Evolutionary conservation across 2,888 invertebrate genomes (phyloP), one percentile per base, ranked within the genome.

Genomic region (Meiosimyza decipiens): DNA sequence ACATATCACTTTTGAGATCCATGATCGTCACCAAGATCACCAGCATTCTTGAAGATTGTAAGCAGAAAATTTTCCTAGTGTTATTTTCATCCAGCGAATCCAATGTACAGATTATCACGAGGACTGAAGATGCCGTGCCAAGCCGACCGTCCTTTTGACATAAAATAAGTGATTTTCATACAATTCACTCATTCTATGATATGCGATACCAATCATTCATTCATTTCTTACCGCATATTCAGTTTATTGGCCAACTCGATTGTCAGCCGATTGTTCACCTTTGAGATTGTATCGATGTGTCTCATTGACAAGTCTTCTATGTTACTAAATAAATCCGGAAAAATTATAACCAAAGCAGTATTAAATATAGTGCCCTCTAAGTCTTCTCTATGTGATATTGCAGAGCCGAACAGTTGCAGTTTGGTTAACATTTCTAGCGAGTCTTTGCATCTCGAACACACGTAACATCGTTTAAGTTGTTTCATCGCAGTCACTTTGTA

Each of bases 211-310:
- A 40, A 9, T 2, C 9, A 40, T 40, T 40, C 40, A 40, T 59
- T 49, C 13, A 22, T 18, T 7, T 68, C 77, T 76, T 75, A 88
- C 88, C 80, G 85, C 73, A 88, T 87, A 74, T 89, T 88, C 33
- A 89, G 77, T 54, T 86, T 85, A 55, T 86, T 82, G 47, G 84
- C 82, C 74, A 89, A 75, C 49, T 86, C 82, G 15, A 81, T 68
- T 22, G 83, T 82, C 2, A 88, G 71, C 0, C 87, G 86, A 79
- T 87, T 86, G 75, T 87, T 87, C 2, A 86, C 86, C 73, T 88
- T 87, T 0, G 88, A 84, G 72, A 88, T 88, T 7, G 86, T 86
- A 71, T 89, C 88, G 60, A 88, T 85, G 65, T 88, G 87, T 0
- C 86, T 75, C 74, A 83, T 68, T 12, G 81, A 79, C 51, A 86